Evolutionary conservation across 2,113 vertebrate species (phyloP).

Genomic region (Arvicanthis niloticus): DNA sequence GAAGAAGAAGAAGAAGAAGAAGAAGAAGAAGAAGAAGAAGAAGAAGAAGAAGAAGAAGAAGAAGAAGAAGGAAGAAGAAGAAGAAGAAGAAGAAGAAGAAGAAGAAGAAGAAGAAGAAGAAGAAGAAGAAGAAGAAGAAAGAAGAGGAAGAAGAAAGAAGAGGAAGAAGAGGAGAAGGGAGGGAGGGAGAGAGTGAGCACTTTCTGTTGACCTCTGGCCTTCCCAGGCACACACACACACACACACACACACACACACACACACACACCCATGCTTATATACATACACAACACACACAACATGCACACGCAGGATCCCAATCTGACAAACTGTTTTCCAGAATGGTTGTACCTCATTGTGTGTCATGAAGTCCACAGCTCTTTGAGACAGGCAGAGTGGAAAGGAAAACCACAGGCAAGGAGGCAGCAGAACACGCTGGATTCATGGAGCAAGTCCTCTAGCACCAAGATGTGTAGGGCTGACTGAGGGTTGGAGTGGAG

Average conservation of each 20-base stretch:
- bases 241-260: not conserved
- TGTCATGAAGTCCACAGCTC: not conserved
- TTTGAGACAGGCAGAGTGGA: not conserved
- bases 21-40: too few relatives aligned
- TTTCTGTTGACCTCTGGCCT: not conserved
- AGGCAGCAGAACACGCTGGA: not conserved
- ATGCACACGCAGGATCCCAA: not conserved
- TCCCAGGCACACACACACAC: not conserved
- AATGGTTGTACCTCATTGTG: not conserved
- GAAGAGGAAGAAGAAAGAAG: too few relatives aligned
- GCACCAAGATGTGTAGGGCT: not conserved
- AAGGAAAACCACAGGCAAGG: not conserved
- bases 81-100: too few relatives aligned
- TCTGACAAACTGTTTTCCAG: not conserved
- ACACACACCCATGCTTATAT: not conserved
- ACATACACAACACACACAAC: not conserved
- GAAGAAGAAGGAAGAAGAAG: too few relatives aligned
- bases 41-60: too few relatives aligned
- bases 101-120: not conserved
- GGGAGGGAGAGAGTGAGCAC: too few relatives aligned
- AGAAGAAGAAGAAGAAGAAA: not conserved
- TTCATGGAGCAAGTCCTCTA: not conserved
- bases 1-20: too few relatives aligned
- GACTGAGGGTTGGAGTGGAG: not conserved
- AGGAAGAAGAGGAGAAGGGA: not conserved